These are phyloP conservation scores for Ictalurus furcatus DNA, from an alignment of 2,113 vertebrate genomes.

Conservation along the genomic window DNA sequence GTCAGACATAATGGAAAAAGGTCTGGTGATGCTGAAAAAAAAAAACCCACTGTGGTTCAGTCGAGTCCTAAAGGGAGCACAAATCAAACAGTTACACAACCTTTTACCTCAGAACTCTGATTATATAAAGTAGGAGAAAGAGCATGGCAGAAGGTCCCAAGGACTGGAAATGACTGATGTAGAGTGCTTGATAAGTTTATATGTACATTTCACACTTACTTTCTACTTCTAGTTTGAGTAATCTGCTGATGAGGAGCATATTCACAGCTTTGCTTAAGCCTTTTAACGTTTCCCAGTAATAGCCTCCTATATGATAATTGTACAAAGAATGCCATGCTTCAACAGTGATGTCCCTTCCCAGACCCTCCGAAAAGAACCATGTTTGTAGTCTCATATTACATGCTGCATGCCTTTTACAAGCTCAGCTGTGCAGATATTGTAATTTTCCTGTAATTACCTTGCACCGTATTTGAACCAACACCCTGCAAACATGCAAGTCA, in stretches of 20 bases:
- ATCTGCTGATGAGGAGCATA: background rate
- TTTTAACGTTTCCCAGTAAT: background rate
- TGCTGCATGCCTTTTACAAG: slow-evolving; percentile 48
- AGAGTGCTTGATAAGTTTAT: background rate
- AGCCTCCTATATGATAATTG: background rate
- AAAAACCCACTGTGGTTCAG: slow-evolving; percentile 38
- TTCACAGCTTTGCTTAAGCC: background rate
- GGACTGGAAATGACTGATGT: too few relatives aligned
- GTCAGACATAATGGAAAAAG: slow-evolving; percentile 11
- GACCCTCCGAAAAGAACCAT: slow-evolving; percentile 36
- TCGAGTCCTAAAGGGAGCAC: slow-evolving; percentile 21
- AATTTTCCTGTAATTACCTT: slow-evolving; percentile 55
- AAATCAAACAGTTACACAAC: slow-evolving; percentile 29
- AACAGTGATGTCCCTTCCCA: slow-evolving; percentile 47
- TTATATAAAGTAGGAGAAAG: background rate
- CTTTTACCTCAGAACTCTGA: background rate
- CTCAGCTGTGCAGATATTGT: slow-evolving; percentile 55
- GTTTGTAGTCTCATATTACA: slow-evolving; percentile 49
- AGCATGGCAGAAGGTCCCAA: background rate
- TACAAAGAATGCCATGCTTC: background rate
- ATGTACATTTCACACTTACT: background rate
- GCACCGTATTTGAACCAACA: slow-evolving; percentile 41
- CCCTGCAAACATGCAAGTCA: slow-evolving; percentile 47
- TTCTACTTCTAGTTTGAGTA: background rate
- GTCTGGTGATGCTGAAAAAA: slow-evolving; percentile 50